phyloP scores from a whole-genome alignment of 2,888 invertebrate species.

The Micropterix aruncella region DNA sequence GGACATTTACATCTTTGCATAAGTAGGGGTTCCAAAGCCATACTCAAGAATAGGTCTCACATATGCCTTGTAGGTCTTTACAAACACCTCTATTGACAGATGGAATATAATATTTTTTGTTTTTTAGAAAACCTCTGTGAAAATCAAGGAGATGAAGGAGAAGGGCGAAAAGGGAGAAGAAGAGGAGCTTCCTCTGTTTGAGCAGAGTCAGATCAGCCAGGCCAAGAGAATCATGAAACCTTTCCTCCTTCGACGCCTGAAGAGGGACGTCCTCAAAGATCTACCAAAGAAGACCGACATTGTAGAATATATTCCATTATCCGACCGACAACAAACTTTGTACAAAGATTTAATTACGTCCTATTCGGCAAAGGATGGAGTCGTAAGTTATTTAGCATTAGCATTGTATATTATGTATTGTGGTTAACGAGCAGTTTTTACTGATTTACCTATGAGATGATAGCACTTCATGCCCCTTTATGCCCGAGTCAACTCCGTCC shows the following conservation, averaged over 20 bases:
- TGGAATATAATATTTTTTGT: conserved; percentile 1
- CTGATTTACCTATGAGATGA: too few relatives aligned
- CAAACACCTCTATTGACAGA: too few relatives aligned
- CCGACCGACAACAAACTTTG: conserved; percentile 52
- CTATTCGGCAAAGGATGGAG: conserved; percentile 47
- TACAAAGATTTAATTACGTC: conserved; percentile 62
- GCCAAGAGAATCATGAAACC: conserved; percentile 95
- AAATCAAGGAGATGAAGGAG: conserved; percentile 35
- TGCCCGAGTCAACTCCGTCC: too few relatives aligned
- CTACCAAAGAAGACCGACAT: conserved; percentile 72
- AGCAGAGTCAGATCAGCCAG: conserved; percentile 77
- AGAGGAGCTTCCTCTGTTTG: conserved; percentile 63
- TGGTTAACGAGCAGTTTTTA: too few relatives aligned
- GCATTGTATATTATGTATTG: too few relatives aligned
- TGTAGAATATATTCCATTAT: conserved; percentile 49
- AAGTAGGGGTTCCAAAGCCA: too few relatives aligned
- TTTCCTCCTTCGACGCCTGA: conserved; percentile 79
- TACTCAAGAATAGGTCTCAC: too few relatives aligned
- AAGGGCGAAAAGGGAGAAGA: conserved; percentile 31
- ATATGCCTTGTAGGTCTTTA: too few relatives aligned
- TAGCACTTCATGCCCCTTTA: too few relatives aligned
- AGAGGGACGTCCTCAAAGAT: conserved; percentile 73
- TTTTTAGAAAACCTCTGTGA: conserved; percentile 22
- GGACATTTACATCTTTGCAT: too few relatives aligned
- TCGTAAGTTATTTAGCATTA: conserved; percentile 26